phyloP scores from a whole-genome alignment of 2,113 vertebrate species.

The Phocoena sinus region DNA sequence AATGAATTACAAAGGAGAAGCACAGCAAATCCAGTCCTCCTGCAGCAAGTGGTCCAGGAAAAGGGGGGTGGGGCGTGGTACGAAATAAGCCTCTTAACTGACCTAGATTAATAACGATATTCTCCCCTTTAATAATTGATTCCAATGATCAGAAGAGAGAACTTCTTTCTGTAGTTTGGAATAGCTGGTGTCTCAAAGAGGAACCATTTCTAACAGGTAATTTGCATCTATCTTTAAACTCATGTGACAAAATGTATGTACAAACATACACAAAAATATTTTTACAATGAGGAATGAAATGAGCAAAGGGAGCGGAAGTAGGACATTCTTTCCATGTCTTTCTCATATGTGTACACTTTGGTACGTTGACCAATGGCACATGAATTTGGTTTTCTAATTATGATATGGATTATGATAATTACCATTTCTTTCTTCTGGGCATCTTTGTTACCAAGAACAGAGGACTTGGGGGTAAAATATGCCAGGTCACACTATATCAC shows the following conservation, averaged over 20 bases:
- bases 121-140: constrained; percentile 43
- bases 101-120: constrained; percentile 41
- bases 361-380: background rate
- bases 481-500: background rate
- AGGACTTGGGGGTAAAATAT: background rate
- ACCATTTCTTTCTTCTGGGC: background rate
- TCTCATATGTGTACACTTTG: background rate
- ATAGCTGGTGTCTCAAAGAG: background rate
- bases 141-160: constrained; percentile 34
- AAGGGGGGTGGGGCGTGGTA: background rate
- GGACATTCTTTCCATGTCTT: background rate
- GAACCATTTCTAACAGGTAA: background rate
- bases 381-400: constrained; percentile 9
- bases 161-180: constrained; percentile 11
- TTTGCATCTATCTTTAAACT: background rate
- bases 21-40: constrained; percentile 56
- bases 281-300: background rate
- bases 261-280: background rate
- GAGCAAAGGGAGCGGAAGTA: background rate
- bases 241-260: background rate
- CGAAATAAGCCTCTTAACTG: constrained; percentile 67
- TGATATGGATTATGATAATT: background rate
- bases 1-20: constrained; percentile 68
- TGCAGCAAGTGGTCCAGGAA: constrained; percentile 53
- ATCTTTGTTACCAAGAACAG: background rate